Percentiles rank a stretch among this genome's conserved stretches.
These are phyloP conservation scores for Hippocampus barbouri DNA, from an alignment of 2,113 vertebrate genomes.

Conservation along the genomic window DNA sequence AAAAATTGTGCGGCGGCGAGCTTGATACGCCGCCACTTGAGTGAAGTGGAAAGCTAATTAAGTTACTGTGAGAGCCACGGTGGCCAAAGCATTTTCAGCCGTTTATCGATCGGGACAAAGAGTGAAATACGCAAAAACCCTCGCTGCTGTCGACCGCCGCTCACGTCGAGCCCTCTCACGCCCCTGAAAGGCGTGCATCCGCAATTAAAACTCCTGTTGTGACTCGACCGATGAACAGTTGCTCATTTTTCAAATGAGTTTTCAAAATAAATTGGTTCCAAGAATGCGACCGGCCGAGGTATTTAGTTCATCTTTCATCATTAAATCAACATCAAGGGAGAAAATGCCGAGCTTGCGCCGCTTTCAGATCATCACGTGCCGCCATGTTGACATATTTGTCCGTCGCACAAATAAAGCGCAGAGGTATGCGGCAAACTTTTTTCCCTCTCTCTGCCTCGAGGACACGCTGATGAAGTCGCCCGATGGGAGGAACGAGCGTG, in stretches of 20 bases:
- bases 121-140: too few relatives aligned
- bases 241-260: neutral
- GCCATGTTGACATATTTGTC: neutral
- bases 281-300: neutral
- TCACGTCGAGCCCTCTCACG: too few relatives aligned
- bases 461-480: neutral
- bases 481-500: neutral
- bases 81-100: too few relatives aligned
- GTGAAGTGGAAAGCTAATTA: too few relatives aligned
- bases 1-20: too few relatives aligned
- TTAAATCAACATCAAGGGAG: neutral
- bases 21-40: too few relatives aligned
- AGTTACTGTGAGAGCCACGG: too few relatives aligned
- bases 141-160: too few relatives aligned
- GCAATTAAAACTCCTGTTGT: too few relatives aligned
- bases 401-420: neutral
- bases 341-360: neutral
- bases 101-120: too few relatives aligned
- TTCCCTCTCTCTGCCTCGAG: neutral
- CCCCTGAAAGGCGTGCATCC: too few relatives aligned
- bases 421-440: neutral
- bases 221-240: too few relatives aligned
- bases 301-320: neutral
- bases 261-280: neutral
- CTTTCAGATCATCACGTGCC: neutral